Conservation (phyloP, 2,888 invertebrate genomes). For the Aethes cnicana region DNA sequence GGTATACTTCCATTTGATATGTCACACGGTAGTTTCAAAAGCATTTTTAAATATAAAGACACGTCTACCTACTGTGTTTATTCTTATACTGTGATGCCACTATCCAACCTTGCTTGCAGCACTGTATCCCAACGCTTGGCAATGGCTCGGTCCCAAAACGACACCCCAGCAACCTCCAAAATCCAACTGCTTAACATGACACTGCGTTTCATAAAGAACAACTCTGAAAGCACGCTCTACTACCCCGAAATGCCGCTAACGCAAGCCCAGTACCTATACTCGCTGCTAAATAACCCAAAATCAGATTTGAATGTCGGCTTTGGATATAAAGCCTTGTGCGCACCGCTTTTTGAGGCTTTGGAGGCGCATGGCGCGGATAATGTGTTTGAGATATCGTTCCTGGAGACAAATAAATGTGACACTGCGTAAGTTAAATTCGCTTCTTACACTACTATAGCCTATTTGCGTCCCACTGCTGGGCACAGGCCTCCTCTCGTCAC, state of each 20-base stretch:
- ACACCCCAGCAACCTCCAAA: constrained; percentile 37
- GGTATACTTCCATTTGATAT: no score
- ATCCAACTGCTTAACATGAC: constrained; percentile 42
- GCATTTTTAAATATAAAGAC: no score
- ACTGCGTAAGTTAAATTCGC: constrained; percentile 32
- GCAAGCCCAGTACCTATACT: constrained; percentile 42
- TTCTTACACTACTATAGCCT: background rate
- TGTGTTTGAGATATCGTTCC: constrained; percentile 30
- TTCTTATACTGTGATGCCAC: no score
- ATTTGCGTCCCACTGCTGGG: no score
- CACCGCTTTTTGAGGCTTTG: constrained; percentile 46
- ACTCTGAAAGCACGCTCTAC: constrained; percentile 33
- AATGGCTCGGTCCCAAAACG: background rate
- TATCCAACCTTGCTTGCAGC: background rate
- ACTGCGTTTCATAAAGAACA: constrained; percentile 50
- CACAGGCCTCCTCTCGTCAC: no score
- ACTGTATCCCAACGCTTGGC: constrained; percentile 13
- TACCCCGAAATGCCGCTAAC: constrained; percentile 44
- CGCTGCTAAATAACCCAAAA: constrained; percentile 36
- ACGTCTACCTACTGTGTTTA: no score
- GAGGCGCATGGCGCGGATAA: constrained; percentile 33
- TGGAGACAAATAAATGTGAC: constrained; percentile 14
- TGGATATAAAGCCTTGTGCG: constrained; percentile 40
- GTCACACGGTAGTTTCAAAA: no score
- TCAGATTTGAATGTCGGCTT: constrained; percentile 26